Percentiles rank a stretch among this genome's conserved stretches.
Conservation (phyloP, 2,113 vertebrate genomes). For the Tetraodon nigroviridis region DNA sequence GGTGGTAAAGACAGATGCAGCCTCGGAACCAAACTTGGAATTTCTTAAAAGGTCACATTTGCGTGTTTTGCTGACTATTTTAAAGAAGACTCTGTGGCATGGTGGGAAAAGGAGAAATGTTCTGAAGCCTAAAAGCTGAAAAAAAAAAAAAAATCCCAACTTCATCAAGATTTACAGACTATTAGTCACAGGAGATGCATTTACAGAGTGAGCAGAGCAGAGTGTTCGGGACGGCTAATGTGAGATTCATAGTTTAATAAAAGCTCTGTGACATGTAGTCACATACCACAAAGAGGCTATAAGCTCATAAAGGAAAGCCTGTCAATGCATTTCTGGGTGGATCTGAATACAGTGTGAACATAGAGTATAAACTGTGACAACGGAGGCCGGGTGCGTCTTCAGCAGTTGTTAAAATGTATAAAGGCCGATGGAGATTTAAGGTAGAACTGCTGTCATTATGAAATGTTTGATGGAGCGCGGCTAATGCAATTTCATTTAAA, state of each 20-base stretch:
- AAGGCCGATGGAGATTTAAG: constrained; percentile 42
- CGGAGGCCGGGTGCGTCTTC: constrained; percentile 12
- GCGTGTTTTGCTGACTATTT: constrained; percentile 5
- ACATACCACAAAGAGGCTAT: background rate
- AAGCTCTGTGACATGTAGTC: background rate
- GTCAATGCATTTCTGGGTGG: constrained; percentile 26
- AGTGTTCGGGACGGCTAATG: background rate
- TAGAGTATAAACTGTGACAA: constrained; percentile 21
- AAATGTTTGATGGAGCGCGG: constrained; percentile 53
- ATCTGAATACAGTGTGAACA: constrained; percentile 23
- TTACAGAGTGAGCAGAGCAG: background rate
- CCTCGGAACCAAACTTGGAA: background rate
- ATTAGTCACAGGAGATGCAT: background rate
- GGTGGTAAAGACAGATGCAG: constrained; percentile 8
- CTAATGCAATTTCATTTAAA: constrained; percentile 58
- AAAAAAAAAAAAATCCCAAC: background rate
- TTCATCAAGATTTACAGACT: constrained; percentile 5
- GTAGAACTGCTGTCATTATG: constrained; percentile 50
- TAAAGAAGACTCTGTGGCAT: constrained; percentile 15
- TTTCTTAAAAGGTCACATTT: constrained; percentile 30
- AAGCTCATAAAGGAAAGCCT: constrained; percentile 1
- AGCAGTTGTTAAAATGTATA: constrained; percentile 33
- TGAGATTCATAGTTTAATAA: background rate
- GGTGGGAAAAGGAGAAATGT: background rate
- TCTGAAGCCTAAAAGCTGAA: background rate